Conservation (phyloP, 2,113 vertebrate species). For the Uropsilus gracilis region DNA sequence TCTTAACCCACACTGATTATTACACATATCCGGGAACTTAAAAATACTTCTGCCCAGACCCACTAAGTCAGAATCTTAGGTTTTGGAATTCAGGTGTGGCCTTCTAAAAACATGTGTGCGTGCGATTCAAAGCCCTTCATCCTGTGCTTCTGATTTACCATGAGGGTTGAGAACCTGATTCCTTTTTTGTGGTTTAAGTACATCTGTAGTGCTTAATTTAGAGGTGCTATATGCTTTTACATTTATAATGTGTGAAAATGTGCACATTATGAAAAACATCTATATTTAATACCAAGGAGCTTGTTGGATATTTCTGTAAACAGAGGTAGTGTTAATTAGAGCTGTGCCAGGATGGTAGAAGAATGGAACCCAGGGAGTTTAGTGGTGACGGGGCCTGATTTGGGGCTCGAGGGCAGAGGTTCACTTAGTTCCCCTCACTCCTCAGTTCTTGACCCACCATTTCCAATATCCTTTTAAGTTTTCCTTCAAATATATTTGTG, state of each 20-base stretch:
- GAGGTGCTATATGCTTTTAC: neutral
- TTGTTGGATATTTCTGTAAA: neutral
- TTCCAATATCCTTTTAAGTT: neutral
- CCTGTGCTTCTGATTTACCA: neutral
- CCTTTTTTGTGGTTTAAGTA: neutral
- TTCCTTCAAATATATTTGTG: neutral
- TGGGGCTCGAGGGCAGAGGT: neutral
- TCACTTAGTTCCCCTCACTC: neutral
- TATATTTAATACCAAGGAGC: neutral
- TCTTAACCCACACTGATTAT: neutral
- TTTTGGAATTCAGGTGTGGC: neutral
- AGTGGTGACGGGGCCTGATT: neutral
- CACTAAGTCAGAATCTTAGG: neutral
- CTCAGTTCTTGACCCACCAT: neutral
- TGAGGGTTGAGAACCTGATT: neutral
- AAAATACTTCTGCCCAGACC: neutral
- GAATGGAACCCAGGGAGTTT: neutral
- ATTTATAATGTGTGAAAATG: neutral
- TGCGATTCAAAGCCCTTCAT: neutral
- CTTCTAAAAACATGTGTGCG: neutral
- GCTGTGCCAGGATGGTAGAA: neutral
- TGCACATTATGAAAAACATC: neutral
- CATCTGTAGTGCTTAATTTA: neutral
- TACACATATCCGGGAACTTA: neutral
- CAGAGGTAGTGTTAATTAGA: neutral